phyloP scores from a whole-genome alignment of 2,797 vertebrate species.

The Phalanger gymnotis region DNA sequence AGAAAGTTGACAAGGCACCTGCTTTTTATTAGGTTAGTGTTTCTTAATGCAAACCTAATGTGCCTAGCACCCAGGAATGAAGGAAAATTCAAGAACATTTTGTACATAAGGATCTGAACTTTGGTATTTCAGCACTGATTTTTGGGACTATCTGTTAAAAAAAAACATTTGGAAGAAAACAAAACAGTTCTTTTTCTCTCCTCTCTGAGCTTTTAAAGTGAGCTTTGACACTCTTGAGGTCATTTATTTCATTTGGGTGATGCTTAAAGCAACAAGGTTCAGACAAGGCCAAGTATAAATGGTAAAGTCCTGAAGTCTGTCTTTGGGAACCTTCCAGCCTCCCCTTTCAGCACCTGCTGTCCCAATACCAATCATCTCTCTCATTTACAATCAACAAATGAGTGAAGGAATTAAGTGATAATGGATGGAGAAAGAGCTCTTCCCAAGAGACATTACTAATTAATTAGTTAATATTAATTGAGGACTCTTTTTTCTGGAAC shows the following conservation, averaged over 20 bases:
- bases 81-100: slow-evolving; percentile 65
- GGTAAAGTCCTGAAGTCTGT: slow-evolving; percentile 2
- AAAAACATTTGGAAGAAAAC: slow-evolving; percentile 56
- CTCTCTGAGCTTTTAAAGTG: slow-evolving; percentile 27
- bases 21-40: slow-evolving; percentile 70
- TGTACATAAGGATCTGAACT: slow-evolving; percentile 41
- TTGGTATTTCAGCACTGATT: slow-evolving; percentile 50
- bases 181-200: slow-evolving; percentile 14
- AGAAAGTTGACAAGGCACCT: slow-evolving; percentile 66
- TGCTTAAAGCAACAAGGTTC: neutral
- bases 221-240: slow-evolving; percentile 55
- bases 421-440: neutral
- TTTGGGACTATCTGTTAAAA: slow-evolving; percentile 41
- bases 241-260: slow-evolving; percentile 55
- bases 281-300: slow-evolving; percentile 11
- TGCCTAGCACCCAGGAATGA: slow-evolving; percentile 68
- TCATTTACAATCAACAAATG: neutral
- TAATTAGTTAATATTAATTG: neutral
- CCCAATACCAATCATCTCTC: neutral
- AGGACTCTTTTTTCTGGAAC: neutral
- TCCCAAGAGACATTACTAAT: slow-evolving; percentile 17
- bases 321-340: neutral
- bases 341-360: slow-evolving; percentile 7
- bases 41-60: slow-evolving; percentile 67
- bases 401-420: neutral